Conservation (phyloP, 2,113 vertebrate species). For the Stigmatopora argus region DNA sequence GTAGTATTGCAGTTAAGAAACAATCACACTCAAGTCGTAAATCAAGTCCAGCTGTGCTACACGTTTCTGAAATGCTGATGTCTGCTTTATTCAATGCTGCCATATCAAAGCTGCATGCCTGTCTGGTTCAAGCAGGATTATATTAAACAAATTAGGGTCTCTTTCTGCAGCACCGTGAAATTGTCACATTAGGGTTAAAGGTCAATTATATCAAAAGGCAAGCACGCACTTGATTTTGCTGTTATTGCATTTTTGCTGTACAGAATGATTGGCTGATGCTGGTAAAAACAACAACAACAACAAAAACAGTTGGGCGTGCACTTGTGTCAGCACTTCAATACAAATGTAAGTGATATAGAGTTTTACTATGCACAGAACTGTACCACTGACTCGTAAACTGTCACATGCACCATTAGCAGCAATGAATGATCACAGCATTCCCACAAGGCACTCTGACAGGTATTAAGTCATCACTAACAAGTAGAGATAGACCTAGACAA, state of each 20-base stretch:
- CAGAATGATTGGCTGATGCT: slow-evolving; percentile 44
- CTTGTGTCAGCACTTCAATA: slow-evolving; percentile 62
- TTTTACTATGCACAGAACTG: slow-evolving; percentile 42
- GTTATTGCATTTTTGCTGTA: slow-evolving; percentile 28
- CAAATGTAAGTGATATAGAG: slow-evolving; percentile 71
- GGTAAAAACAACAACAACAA: slow-evolving; percentile 8
- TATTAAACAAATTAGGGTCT: slow-evolving; percentile 6
- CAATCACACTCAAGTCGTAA: slow-evolving; percentile 70
- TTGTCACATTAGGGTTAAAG: slow-evolving; percentile 47
- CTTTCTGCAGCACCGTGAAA: slow-evolving; percentile 13
- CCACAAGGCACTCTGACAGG: slow-evolving; percentile 15
- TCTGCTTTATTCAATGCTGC: slow-evolving; percentile 13
- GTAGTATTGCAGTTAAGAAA: slow-evolving; percentile 56
- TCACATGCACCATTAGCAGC: slow-evolving; percentile 54
- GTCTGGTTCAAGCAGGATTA: slow-evolving; percentile 18
- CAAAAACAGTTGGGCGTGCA: slow-evolving; percentile 49
- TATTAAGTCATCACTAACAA: background rate
- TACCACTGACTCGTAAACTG: slow-evolving; percentile 57
- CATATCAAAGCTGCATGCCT: slow-evolving; percentile 12
- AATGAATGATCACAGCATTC: slow-evolving; percentile 23
- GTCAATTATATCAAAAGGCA: slow-evolving; percentile 48
- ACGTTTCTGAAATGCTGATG: slow-evolving; percentile 44
- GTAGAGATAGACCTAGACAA: background rate
- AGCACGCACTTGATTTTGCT: slow-evolving; percentile 10
- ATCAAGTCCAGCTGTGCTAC: slow-evolving; percentile 66